These are phyloP conservation scores for Dipus sagitta DNA, from an alignment of 2,797 vertebrate species.

Conservation along the genomic window DNA sequence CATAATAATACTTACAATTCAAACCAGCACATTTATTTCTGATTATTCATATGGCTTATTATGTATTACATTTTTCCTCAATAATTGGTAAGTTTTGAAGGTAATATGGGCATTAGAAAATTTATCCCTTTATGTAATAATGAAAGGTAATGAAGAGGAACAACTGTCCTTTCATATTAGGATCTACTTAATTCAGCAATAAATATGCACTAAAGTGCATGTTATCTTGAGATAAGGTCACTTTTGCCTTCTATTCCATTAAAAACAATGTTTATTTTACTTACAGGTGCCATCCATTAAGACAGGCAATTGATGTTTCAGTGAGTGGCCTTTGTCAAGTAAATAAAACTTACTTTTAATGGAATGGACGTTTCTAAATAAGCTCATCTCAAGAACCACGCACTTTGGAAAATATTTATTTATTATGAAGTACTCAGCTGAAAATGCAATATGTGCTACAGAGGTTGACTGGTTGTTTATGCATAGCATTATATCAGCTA, in stretches of 20 bases:
- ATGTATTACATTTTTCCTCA: conserved; percentile 46
- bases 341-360: conserved; percentile 80
- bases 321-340: conserved; percentile 76
- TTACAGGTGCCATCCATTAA: conserved; percentile 74
- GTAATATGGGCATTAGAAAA: conserved; percentile 68
- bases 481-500: conserved; percentile 66
- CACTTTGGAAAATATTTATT: conserved; percentile 75
- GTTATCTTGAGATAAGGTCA: conserved; percentile 70
- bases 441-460: conserved; percentile 70
- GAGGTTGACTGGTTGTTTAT: conserved; percentile 76
- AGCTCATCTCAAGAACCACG: conserved; percentile 61
- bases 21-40: conserved; percentile 40
- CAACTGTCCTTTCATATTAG: conserved; percentile 67
- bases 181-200: conserved; percentile 73
- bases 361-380: conserved; percentile 75
- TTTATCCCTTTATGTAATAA: conserved; percentile 54
- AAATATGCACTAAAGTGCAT: conserved; percentile 76
- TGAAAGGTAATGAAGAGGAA: conserved; percentile 75
- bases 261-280: conserved; percentile 83
- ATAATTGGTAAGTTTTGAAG: conserved; percentile 66
- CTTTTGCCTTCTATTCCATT: conserved; percentile 79
- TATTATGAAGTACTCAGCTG: conserved; percentile 76
- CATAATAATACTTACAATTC: conserved; percentile 66
- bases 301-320: conserved; percentile 72
- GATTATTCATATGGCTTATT: conserved; percentile 60